Evolutionary conservation across 1,140 invertebrate genomes (phyloP), one percentile per base, ranked within the genome.

Genomic region (Microvelia longipes): DNA sequence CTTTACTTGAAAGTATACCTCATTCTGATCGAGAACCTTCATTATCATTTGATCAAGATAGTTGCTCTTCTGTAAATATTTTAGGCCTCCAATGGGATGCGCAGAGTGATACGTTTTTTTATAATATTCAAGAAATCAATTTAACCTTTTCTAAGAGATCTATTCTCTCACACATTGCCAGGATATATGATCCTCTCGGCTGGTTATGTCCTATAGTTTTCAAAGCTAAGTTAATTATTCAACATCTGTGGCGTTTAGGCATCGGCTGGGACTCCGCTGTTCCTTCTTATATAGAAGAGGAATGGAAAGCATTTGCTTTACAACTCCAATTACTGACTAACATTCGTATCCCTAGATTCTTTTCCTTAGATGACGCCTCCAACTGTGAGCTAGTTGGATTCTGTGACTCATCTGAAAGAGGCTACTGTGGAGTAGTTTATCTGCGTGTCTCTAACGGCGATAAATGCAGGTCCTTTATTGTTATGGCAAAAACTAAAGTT

Each of bases 401-500:
- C 69, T 72, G 69, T n/a, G 77, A 78, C 72, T 75, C 75, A 28
- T 75, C 73, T n/a, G 69, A 71, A 29, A 68, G 65, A 29, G 75
- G 73, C 1, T 78, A 78, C 69, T 75, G 71, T 0, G 76, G 73
- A 2, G 75, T 74, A 5, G 29, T 77, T 27, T 79, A 77, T 68
- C 24, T 69, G 2, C 14, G 60, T 19, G 35, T 50, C 5, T 29
- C 69, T 1, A 65, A 66, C 26, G 19, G 28, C 14, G 1, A 26
- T n/a, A 1, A 25, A 67, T 64, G 66, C 1, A 26, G 5, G 27
- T 19, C 30, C 19, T 25, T 35, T 64, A 25, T 70, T 0, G 50
- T 62, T 13, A 68, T 81, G 68, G 67, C 78, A 0, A 82, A 82
- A 73, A 70, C 74, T 2, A 75, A 75, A 72, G 79, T 82, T 1